These are phyloP conservation scores for Tipula vernalis DNA, from an alignment of 2,888 invertebrate genomes.

Conservation along the genomic window DNA sequence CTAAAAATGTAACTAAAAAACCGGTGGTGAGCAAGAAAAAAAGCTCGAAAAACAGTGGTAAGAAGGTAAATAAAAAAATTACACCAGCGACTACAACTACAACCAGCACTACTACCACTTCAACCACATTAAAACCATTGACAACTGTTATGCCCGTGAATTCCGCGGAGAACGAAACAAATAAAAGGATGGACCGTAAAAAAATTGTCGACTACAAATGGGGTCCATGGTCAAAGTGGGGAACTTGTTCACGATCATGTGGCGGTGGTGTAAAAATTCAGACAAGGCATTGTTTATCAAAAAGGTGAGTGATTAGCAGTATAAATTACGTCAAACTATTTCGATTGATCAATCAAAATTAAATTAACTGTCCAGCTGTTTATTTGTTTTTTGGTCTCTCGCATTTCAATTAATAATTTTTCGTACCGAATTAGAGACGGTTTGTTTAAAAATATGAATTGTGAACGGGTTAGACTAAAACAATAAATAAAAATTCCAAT, in stretches of 20 bases:
- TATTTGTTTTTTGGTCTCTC: background rate
- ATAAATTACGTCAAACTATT: background rate
- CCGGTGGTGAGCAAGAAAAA: background rate
- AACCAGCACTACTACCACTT: background rate
- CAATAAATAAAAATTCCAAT: background rate
- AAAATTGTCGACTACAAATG: constrained; percentile 31
- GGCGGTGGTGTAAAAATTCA: constrained; percentile 63
- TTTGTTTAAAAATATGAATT: background rate
- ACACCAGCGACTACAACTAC: background rate
- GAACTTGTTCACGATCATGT: constrained; percentile 60
- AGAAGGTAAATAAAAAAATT: background rate
- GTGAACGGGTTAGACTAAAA: background rate
- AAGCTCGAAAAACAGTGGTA: background rate
- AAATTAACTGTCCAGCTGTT: background rate
- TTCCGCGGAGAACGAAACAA: background rate
- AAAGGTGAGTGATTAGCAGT: background rate
- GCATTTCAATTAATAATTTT: background rate
- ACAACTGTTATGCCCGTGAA: background rate
- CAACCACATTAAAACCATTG: background rate
- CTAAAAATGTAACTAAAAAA: constrained; percentile 4
- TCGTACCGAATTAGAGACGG: background rate
- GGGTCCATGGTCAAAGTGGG: constrained; percentile 65
- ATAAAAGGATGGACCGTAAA: background rate
- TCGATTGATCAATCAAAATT: background rate
- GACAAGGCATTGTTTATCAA: constrained; percentile 50